Evolutionary conservation across 2,113 vertebrate genomes (phyloP).

Genomic region (Larimichthys crocea): DNA sequence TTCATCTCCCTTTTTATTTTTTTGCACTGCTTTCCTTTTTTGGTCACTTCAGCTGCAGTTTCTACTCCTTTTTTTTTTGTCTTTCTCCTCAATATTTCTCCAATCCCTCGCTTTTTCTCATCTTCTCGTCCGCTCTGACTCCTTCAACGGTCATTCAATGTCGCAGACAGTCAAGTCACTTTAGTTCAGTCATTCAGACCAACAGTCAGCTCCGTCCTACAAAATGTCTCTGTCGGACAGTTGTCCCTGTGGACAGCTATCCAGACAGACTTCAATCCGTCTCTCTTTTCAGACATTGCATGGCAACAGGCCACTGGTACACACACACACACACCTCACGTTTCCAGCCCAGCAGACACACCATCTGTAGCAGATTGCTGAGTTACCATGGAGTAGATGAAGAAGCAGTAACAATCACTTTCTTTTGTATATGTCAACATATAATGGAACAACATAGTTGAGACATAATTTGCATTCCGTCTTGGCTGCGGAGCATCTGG

Average conservation of each 20-base stretch:
- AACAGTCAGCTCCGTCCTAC: background rate
- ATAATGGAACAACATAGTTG: slow-evolving; percentile 12
- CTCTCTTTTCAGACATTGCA: slow-evolving; percentile 39
- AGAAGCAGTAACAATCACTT: slow-evolving; percentile 29
- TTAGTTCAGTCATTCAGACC: slow-evolving; percentile 19
- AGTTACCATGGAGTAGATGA: slow-evolving; percentile 28
- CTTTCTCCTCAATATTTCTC: background rate
- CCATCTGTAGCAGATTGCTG: slow-evolving; percentile 62
- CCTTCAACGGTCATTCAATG: slow-evolving; percentile 7
- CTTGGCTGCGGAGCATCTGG: slow-evolving; percentile 22
- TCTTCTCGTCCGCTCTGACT: background rate
- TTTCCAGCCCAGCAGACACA: slow-evolving; percentile 61
- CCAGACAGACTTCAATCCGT: slow-evolving; percentile 42
- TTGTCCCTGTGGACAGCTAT: slow-evolving; percentile 43
- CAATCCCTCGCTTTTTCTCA: background rate
- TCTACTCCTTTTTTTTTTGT: background rate
- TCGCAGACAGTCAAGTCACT: slow-evolving; percentile 4
- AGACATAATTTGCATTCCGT: slow-evolving; percentile 14
- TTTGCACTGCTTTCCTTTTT: slow-evolving; percentile 7
- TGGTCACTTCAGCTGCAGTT: background rate
- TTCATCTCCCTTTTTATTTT: slow-evolving; percentile 32
- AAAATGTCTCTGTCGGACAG: slow-evolving; percentile 16
- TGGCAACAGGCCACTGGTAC: slow-evolving; percentile 52
- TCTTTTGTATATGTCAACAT: slow-evolving; percentile 25
- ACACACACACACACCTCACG: slow-evolving; percentile 37